Base-by-base conservation (phyloP, 2,888 invertebrate genomes). In the Ophion costatus region DNA sequence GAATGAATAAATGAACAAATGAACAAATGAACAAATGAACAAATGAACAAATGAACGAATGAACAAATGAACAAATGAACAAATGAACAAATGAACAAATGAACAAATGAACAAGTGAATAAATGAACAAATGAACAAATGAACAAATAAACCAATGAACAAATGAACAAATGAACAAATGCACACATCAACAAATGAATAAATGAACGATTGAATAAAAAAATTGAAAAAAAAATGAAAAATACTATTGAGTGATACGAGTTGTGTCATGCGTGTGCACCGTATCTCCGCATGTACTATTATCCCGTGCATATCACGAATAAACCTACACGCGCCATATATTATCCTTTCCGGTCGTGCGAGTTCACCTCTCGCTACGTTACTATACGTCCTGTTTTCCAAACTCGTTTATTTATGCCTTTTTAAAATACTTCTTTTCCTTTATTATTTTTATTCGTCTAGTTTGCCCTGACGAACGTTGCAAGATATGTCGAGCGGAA, bases 341-440 rank as follows among this genome's bases (percentile, higher is more conserved):
- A 85, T 85, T 79, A 85, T 85, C 70, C 82, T 82, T 85, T 85
- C 84, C 82, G 84, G 82, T 85, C 82, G 84, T 79, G 84, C 79
- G 84, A 82, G 84, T 82, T 85, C 71, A 56, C 82, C 81, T 66
- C 71, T 81, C 84, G 78, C 79, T 75, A 76, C 79, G 38, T 63
- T 6, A 17, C 38, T 17, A 22, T 63, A 61, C 33, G 59, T 75
- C 29, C 51, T n/a, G 74, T n/a, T 78, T 10, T 74, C 14, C 69
- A 67, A 78, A 56, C 64, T 76, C 10, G 20, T 56, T 22, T 11
- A 7, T 61, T 17, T 42, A 22, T 74, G 22, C 29, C n/a, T 64
- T 69, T 66, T 59, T 64, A 59, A 1, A 17, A 51, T 75, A 9
- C 10, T 56, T 56, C 24, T 56, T 6, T 78, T 69, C 14, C 24